Conservation (phyloP, 64 coral and sea anemone genomes). For the Dendronephthya gigantea region DNA sequence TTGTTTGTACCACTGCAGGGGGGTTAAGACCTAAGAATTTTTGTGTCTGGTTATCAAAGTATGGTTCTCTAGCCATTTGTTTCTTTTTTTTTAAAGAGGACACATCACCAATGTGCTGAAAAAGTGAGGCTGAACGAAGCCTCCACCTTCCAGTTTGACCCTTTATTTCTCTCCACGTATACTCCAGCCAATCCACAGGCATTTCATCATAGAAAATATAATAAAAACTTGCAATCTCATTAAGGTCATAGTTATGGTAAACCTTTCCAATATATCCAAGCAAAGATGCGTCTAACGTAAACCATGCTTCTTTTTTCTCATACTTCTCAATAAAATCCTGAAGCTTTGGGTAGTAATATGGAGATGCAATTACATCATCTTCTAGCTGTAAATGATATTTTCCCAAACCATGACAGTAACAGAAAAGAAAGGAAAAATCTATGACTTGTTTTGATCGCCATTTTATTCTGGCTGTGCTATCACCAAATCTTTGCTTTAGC, state of each 20-base stretch:
- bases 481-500: slow-evolving; percentile 10
- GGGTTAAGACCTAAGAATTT: slow-evolving; percentile 48
- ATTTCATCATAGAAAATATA: slow-evolving; percentile 46
- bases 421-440: slow-evolving; percentile 47
- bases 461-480: slow-evolving; percentile 1
- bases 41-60: slow-evolving; percentile 40
- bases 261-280: slow-evolving; percentile 47
- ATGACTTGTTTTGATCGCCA: slow-evolving; percentile 55
- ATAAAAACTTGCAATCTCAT: slow-evolving; percentile 36
- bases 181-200: slow-evolving; percentile 44
- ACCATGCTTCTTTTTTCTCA: slow-evolving; percentile 4
- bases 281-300: slow-evolving; percentile 18
- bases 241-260: slow-evolving; percentile 25
- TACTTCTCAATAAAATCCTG: slow-evolving; percentile 30
- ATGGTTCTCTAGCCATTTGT: slow-evolving; percentile 28
- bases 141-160: background rate
- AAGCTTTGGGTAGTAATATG: slow-evolving; percentile 39
- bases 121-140: slow-evolving; percentile 16
- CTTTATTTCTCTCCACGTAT: slow-evolving; percentile 26
- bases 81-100: slow-evolving; percentile 17
- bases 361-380: slow-evolving; percentile 41
- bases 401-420: slow-evolving; percentile 32
- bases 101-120: slow-evolving; percentile 38
- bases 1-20: slow-evolving; percentile 22
- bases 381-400: slow-evolving; percentile 44